Evolutionary conservation across 2,797 vertebrate species (phyloP), one percentile per base, ranked within the genome.

Genomic region (Gouania willdenowi): DNA sequence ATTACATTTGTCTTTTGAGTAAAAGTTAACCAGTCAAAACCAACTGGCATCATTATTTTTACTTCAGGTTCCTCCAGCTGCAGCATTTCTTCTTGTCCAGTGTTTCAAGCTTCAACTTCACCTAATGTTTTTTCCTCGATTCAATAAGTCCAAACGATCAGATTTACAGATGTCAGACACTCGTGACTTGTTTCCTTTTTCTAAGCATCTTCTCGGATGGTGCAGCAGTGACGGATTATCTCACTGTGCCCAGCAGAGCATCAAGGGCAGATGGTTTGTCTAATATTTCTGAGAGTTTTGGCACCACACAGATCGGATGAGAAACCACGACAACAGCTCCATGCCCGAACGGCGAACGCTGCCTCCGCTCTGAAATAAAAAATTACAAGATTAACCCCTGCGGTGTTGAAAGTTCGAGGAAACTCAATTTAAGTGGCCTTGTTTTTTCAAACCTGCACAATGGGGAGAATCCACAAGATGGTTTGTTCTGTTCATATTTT

Each of bases 341-440:
- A 2, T 41, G 32, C 36, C 57, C 50, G 51, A 57, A 67, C 60
- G 39, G 57, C 50, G 51, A 57, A 67, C 60, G 39, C 47, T 51
- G 11, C 19, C 36, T 57, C 37, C 69, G 52, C 63, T 59, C 43
- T 55, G 38, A 12, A 44, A 37, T 8, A 37, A 26, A 36, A 33
- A 21, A 37, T 30, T 34, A 49, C 27, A 43, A 61, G 51, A 57
- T 51, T 41, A 24, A n/a, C n/a, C n/a, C n/a, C n/a, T n/a, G 32
- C 47, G 5, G 28, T 29, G 53, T 37, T 9, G 8, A 31, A 35
- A 42, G 22, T 29, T 14, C 1, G 34, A 46, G 37, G 29, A 27
- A 60, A 43, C 58, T 43, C 25, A 56, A 43, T 46, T 17, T 3
- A 57, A 41, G 41, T 23, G 5, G 49, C 19, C 20, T 31, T 44